Evolutionary conservation across 2,113 vertebrate genomes (phyloP), one percentile per base, ranked within the genome.

Genomic region (Corythoichthys haematopterus): DNA sequence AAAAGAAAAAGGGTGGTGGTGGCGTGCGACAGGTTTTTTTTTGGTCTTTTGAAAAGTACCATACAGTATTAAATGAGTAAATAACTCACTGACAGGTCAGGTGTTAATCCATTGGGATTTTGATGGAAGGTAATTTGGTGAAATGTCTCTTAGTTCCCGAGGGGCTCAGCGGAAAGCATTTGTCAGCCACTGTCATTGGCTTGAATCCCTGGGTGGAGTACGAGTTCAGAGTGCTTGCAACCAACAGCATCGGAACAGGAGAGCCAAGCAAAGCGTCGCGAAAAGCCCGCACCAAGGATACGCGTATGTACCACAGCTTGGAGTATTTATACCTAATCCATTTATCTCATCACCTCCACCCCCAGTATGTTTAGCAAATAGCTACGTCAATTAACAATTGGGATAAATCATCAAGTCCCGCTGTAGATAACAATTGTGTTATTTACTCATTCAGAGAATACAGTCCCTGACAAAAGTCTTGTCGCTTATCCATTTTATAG

Each of bases 201-300:
- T 82, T 98, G 80, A 97, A 94, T 82, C 94, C 96, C 0, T 98
- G 96, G 96, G 96, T 98, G 1, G 96, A 98, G 66, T 98, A 96
- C 0, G 96, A 98, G 76, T 98, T 98, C 85, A 90, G 96, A 37
- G 93, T 94, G 0, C 92, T 98, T 71, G 96, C 95, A 33, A 93
- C 92, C 79, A 98, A 96, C 61, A 81, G 87, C 43, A 94, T 98
- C 1, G 96, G 96, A 16, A 95, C 96, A 0, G 96, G 96, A 71
- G 96, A 98, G 15, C 95, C 96, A 78, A 98, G 95, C 89, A 90
- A 84, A 67, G 91, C 95, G 0, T 98, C 96, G 0, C 92, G 92
- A 87, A 95, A 92, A 79, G 88, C 91, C 1, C 93, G 95, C 64
- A 97, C 94, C 3, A 95, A 95, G 78, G 96, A 98, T 68, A 93